A percentile compares a stretch with the other conserved stretches of the same genome.
Conservation (phyloP, 2,113 vertebrate genomes). For the Hystrix brachyura region DNA sequence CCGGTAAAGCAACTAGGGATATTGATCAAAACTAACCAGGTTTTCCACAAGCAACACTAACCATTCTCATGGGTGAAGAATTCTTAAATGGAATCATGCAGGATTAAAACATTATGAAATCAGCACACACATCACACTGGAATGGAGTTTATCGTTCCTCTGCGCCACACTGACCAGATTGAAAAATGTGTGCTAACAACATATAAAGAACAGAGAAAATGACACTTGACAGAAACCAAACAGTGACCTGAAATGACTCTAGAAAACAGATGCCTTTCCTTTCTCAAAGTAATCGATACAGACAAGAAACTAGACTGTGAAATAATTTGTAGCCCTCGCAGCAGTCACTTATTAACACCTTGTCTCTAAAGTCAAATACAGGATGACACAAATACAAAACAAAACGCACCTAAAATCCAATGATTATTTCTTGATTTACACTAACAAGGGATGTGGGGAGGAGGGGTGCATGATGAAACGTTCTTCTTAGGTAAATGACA, state of each 20-base stretch:
- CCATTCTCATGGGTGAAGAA: slow-evolving; percentile 25
- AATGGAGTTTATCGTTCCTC: slow-evolving; percentile 75
- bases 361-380: slow-evolving; percentile 55
- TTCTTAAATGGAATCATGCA: slow-evolving; percentile 66
- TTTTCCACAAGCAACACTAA: slow-evolving; percentile 70
- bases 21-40: slow-evolving; percentile 69
- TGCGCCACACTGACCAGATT: slow-evolving; percentile 46
- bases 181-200: slow-evolving; percentile 54
- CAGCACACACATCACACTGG: slow-evolving; percentile 75
- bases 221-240: slow-evolving; percentile 82
- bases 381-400: slow-evolving; percentile 49
- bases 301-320: slow-evolving; percentile 60
- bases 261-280: slow-evolving; percentile 70
- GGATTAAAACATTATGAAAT: slow-evolving; percentile 77
- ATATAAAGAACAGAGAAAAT: slow-evolving; percentile 77
- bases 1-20: slow-evolving; percentile 41
- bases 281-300: slow-evolving; percentile 72
- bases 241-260: slow-evolving; percentile 79
- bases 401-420: slow-evolving; percentile 15
- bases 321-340: slow-evolving; percentile 16
- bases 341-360: background rate
- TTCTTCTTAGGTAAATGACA: background rate
- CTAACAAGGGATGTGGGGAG: background rate
- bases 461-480: slow-evolving; percentile 7
- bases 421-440: slow-evolving; percentile 12